These are phyloP conservation scores for Heloderma charlesbogerti DNA, from an alignment of 2,113 vertebrate genomes.

Conservation along the genomic window DNA sequence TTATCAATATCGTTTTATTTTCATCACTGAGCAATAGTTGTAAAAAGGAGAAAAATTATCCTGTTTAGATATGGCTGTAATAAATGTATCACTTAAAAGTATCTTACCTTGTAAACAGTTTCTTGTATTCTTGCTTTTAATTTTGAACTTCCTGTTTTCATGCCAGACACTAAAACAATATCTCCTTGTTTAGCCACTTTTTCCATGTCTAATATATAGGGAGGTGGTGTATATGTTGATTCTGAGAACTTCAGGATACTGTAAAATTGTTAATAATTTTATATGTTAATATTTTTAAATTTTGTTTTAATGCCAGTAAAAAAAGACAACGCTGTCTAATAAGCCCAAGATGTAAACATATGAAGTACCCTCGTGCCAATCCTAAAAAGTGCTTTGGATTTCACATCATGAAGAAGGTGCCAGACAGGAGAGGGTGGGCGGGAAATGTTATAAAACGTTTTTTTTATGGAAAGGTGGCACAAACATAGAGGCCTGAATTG, in stretches of 20 bases:
- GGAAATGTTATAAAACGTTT: background rate
- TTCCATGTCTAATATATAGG: slow-evolving; percentile 96
- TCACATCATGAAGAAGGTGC: background rate
- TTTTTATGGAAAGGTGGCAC: background rate
- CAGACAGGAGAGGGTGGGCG: no score
- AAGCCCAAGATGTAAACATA: background rate
- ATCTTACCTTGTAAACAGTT: slow-evolving; percentile 78
- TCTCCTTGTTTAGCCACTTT: slow-evolving; percentile 93
- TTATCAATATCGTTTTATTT: background rate
- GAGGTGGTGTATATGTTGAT: slow-evolving; percentile 91
- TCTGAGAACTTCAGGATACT: slow-evolving; percentile 94
- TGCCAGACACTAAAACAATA: slow-evolving; percentile 82
- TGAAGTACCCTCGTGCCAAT: background rate
- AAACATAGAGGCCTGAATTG: background rate
- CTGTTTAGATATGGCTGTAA: background rate
- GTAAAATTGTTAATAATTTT: slow-evolving; percentile 30
- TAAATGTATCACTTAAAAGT: background rate
- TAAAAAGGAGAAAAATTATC: background rate
- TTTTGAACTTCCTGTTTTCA: slow-evolving; percentile 83
- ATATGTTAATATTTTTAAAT: background rate
- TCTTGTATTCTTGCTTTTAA: slow-evolving; percentile 82
- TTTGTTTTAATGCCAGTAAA: slow-evolving; percentile 5
- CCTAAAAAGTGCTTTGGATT: background rate
- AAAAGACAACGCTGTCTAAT: background rate
- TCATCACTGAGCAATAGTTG: background rate